Conservation (phyloP, 2,888 invertebrate genomes). For the Cyaniris semiargus region DNA sequence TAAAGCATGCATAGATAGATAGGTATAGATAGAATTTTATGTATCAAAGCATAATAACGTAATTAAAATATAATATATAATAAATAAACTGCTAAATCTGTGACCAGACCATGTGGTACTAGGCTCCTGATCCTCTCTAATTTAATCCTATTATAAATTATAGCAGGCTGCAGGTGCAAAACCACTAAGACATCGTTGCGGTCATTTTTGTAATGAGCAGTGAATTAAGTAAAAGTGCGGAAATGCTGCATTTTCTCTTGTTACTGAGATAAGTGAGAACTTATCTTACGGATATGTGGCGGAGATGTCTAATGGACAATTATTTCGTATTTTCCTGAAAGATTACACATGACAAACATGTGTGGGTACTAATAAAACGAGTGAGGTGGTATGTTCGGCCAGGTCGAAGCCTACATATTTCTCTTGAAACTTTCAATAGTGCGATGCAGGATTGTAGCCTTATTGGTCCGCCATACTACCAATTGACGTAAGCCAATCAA, state of each 20-base stretch:
- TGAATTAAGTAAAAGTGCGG: constrained; percentile 28
- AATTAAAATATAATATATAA: no score
- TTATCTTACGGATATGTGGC: neutral
- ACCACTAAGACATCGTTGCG: neutral
- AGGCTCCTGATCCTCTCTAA: neutral
- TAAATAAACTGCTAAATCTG: no score
- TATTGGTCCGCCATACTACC: no score
- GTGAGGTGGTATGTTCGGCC: no score
- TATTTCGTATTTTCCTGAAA: neutral
- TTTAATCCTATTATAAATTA: neutral
- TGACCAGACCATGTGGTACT: no score
- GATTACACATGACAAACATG: neutral
- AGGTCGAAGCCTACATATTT: no score
- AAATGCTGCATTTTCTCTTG: constrained; percentile 13
- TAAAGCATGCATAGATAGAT: no score
- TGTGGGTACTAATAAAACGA: neutral
- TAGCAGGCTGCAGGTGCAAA: neutral
- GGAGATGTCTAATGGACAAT: neutral
- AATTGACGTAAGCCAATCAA: no score
- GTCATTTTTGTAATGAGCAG: constrained; percentile 25
- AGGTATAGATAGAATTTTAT: no score
- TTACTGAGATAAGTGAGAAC: constrained; percentile 7
- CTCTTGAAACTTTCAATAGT: no score
- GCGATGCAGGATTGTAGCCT: no score
- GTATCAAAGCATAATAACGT: no score